Base-by-base conservation (phyloP, 2,888 invertebrate species). In the Caprella mutica region DNA sequence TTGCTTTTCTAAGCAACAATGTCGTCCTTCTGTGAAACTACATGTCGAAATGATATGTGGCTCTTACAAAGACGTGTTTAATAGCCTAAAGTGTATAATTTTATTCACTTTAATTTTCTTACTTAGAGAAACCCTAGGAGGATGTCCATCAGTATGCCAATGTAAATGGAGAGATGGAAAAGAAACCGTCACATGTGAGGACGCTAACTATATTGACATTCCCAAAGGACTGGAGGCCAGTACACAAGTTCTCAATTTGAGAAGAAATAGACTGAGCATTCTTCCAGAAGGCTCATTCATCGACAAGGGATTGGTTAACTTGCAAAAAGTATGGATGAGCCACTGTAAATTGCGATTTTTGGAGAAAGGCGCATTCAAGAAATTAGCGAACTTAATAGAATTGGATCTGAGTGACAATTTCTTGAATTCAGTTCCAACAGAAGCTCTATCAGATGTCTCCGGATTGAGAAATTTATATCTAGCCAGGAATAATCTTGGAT, bases 81-180 rank as follows among this genome's bases (percentile, higher is more conserved):
- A n/a, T n/a, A n/a, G n/a, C n/a, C n/a, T n/a, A n/a, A n/a, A n/a
- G n/a, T n/a, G n/a, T n/a, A n/a, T n/a, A n/a, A n/a, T n/a, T n/a
- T n/a, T n/a, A n/a, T n/a, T n/a, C n/a, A n/a, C n/a, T n/a, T n/a
- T n/a, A n/a, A n/a, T n/a, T n/a, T n/a, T n/a, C n/a, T n/a, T n/a
- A n/a, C n/a, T n/a, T n/a, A n/a, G n/a, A n/a, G n/a, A n/a, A n/a
- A n/a, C n/a, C n/a, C n/a, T n/a, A n/a, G n/a, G n/a, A n/a, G n/a
- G n/a, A n/a, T n/a, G n/a, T n/a, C n/a, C n/a, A n/a, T n/a, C n/a
- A n/a, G n/a, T 81, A 68, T 89, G 88, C 75, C 85, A 86, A 74
- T 88, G 88, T 78, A 86, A 86, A 75, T 89, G 88, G 88, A 85
- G 85, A 72, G 83, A 82, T 71, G 87, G 87, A 69, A 88, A 88